Percentiles rank a stretch among this genome's conserved stretches.
phyloP scores from a whole-genome alignment of 2,888 invertebrate species.

The Fragum whitleyi region DNA sequence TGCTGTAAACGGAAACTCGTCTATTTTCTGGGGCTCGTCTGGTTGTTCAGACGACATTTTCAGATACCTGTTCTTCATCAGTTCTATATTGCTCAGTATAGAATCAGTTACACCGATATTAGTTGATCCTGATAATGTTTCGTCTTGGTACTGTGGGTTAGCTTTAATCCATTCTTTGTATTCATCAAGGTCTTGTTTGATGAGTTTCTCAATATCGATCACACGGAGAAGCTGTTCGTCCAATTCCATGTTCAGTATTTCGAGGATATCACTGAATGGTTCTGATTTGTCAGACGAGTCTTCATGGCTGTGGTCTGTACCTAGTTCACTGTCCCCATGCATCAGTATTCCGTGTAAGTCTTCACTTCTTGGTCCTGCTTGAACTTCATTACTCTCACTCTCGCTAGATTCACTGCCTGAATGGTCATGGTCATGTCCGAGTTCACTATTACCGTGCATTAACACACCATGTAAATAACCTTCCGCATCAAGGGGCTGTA shows the following conservation, averaged over 20 bases:
- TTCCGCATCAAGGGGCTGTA: conserved; percentile 39
- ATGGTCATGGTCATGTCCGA: conserved; percentile 42
- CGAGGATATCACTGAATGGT: conserved; percentile 49
- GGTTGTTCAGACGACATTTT: conserved; percentile 22
- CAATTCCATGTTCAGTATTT: conserved; percentile 50
- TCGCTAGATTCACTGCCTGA: background rate
- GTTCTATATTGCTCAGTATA: conserved; percentile 62
- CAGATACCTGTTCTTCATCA: conserved; percentile 67
- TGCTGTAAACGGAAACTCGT: conserved; percentile 60
- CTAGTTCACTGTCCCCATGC: conserved; percentile 55
- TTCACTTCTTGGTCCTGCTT: conserved; percentile 48
- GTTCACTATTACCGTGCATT: conserved; percentile 64
- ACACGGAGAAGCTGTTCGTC: conserved; percentile 60
- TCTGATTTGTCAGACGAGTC: background rate
- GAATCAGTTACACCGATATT: conserved; percentile 59
- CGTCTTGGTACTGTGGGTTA: conserved; percentile 51
- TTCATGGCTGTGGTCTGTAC: conserved; percentile 30
- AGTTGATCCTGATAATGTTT: conserved; percentile 47
- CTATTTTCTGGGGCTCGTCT: conserved; percentile 21
- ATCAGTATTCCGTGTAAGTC: conserved; percentile 62
- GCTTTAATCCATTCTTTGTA: conserved; percentile 64
- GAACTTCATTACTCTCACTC: background rate
- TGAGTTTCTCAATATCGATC: conserved; percentile 54
- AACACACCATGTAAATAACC: conserved; percentile 56
- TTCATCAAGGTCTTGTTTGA: conserved; percentile 63